These are phyloP conservation scores for Euglossa dilemma DNA, from an alignment of 1,140 invertebrate species.

Conservation along the genomic window DNA sequence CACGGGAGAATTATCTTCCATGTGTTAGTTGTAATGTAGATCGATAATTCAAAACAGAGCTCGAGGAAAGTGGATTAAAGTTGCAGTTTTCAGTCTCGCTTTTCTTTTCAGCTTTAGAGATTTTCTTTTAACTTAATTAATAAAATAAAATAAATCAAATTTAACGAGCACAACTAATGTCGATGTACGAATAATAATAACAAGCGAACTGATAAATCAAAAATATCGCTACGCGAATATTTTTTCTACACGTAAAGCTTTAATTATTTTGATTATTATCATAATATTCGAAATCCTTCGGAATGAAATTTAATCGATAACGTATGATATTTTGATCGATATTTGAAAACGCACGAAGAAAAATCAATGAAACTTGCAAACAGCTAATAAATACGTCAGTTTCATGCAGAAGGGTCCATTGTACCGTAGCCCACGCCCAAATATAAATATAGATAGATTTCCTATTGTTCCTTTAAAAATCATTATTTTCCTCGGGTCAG, in stretches of 20 bases:
- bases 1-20: constrained; percentile 23
- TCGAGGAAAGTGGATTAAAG: background rate
- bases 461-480: background rate
- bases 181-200: background rate
- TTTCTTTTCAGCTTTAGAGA: background rate
- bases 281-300: background rate
- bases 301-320: background rate
- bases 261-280: background rate
- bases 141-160: background rate
- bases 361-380: background rate
- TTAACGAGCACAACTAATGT: background rate
- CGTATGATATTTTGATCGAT: background rate
- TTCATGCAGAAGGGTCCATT: constrained; percentile 5
- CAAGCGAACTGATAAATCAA: background rate
- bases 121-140: background rate
- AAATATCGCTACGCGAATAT: background rate
- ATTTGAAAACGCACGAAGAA: background rate
- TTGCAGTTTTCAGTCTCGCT: background rate
- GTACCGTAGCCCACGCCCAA: constrained; percentile 10
- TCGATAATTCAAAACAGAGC: constrained; percentile 50
- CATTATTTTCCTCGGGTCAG: background rate
- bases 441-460: constrained; percentile 13
- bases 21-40: constrained; percentile 3
- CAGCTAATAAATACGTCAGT: background rate
- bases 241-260: too few species aligned